phyloP scores from a whole-genome alignment of 2,113 vertebrate genomes.

The Labeo catla region DNA sequence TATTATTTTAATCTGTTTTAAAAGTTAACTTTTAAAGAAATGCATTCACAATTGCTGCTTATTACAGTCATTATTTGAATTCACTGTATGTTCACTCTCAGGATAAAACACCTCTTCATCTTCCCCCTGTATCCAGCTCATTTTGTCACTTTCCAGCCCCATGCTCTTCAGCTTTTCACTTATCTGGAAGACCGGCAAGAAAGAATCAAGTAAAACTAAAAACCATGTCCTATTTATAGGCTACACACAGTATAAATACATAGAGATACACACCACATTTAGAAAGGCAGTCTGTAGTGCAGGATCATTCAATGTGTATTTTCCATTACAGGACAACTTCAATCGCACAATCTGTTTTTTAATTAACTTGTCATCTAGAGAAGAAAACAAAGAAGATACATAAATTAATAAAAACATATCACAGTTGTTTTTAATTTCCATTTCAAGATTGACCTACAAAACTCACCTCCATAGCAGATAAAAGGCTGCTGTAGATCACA shows the following conservation, averaged over 20 bases:
- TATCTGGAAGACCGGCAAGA: constrained; percentile 33
- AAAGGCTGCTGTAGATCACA: constrained; percentile 22
- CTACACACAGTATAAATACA: background rate
- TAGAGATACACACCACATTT: background rate
- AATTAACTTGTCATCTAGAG: background rate
- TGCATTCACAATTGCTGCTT: background rate
- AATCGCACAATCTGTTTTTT: background rate
- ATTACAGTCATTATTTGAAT: background rate
- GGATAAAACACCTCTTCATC: constrained; percentile 27
- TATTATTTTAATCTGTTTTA: background rate
- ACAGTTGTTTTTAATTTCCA: background rate
- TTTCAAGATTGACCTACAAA: background rate
- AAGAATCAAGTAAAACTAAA: background rate
- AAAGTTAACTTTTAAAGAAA: background rate
- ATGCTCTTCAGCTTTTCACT: background rate
- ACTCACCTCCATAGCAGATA: constrained; percentile 39
- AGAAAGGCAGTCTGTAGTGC: background rate
- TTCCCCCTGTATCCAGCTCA: constrained; percentile 7
- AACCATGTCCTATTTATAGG: background rate
- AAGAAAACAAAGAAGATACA: background rate
- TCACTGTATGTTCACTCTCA: background rate
- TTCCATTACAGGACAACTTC: background rate
- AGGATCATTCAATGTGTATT: background rate
- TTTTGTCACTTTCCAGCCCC: background rate
- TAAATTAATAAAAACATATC: background rate